Conservation (phyloP, 2,797 vertebrate species). For the Euphonia xanthogaster region DNA sequence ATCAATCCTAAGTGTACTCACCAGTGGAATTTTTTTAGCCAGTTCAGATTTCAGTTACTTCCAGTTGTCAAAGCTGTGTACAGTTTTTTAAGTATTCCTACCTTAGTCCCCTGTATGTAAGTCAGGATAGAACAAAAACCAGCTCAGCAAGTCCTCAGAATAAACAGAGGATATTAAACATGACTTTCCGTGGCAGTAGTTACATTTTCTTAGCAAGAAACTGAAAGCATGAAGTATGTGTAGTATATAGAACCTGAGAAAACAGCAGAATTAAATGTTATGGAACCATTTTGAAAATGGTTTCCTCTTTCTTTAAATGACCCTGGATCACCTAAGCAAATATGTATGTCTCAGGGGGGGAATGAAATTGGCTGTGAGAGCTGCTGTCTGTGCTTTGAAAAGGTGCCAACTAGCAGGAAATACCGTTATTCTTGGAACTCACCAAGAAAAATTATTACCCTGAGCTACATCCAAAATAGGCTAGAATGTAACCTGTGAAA, state of each 20-base stretch:
- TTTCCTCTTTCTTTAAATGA: neutral
- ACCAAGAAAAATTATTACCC: neutral
- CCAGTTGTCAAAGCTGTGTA: neutral
- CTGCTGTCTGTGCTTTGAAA: constrained; percentile 9
- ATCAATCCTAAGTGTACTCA: neutral
- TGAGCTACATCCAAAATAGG: neutral
- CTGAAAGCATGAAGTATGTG: neutral
- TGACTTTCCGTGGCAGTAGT: neutral
- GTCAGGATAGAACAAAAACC: neutral
- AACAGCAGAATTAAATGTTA: neutral
- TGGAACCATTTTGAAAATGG: neutral
- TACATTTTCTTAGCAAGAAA: neutral
- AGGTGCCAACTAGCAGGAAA: constrained; percentile 12
- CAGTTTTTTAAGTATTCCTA: neutral
- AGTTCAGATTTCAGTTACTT: neutral
- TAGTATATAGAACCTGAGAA: neutral
- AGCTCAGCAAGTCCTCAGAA: neutral
- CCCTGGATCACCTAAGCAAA: neutral
- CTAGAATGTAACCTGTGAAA: constrained; percentile 15
- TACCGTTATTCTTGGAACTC: constrained; percentile 11
- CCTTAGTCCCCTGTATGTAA: neutral
- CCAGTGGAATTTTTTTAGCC: neutral
- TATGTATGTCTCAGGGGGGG: neutral
- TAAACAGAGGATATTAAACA: neutral
- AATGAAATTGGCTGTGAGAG: neutral